Conservation (phyloP, 1,140 invertebrate species). For the Wiebesia pumilae region DNA sequence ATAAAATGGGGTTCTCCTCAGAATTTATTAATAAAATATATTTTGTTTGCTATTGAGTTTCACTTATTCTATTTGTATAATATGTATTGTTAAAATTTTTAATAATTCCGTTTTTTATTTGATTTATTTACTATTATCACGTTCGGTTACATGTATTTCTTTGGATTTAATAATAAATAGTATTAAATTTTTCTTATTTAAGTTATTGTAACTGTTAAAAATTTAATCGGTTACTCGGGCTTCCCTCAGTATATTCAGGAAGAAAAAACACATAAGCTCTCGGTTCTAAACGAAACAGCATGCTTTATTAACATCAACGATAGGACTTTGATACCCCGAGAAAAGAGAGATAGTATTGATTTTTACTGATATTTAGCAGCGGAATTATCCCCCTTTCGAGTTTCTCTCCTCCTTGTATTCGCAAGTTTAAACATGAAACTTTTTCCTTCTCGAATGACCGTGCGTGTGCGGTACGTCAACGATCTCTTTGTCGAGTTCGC, state of each 20-base stretch:
- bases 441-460: slow-evolving; percentile 54
- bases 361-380: slow-evolving; percentile 73
- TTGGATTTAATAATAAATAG: no score
- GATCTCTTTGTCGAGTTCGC: slow-evolving; percentile 46
- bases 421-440: slow-evolving; percentile 54
- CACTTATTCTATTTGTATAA: no score
- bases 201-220: no score
- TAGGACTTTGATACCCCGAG: slow-evolving; percentile 57
- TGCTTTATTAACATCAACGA: slow-evolving; percentile 62
- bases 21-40: no score
- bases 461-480: slow-evolving; percentile 35
- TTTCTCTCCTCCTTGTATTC: slow-evolving; percentile 54
- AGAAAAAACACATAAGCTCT: neutral
- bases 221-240: neutral
- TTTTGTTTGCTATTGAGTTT: no score
- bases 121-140: no score
- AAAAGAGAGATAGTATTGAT: slow-evolving; percentile 72
- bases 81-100: no score
- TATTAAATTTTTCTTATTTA: no score
- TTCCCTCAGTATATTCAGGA: no score
- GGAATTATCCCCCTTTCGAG: slow-evolving; percentile 69
- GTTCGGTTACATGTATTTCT: no score
- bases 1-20: no score
- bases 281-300: neutral
- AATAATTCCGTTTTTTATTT: no score